Conservation (phyloP, 2,113 vertebrate species). For the Cheilinus undulatus region DNA sequence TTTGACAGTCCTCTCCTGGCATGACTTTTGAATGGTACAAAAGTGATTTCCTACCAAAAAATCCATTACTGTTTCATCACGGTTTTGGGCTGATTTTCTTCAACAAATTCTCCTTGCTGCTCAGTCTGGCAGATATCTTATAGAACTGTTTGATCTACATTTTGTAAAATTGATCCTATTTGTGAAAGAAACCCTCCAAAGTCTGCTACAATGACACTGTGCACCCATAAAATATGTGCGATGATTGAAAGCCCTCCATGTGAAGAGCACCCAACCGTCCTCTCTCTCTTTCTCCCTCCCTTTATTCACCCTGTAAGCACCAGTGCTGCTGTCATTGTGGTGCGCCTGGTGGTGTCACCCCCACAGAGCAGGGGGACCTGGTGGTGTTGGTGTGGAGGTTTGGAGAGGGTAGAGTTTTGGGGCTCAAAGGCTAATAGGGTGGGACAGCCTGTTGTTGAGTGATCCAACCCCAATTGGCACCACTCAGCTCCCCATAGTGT, state of each 20-base stretch:
- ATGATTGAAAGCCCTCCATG: slow-evolving; percentile 76
- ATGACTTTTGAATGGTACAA: too few relatives aligned
- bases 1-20: neutral
- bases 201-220: slow-evolving; percentile 49
- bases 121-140: too few relatives aligned
- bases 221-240: slow-evolving; percentile 72
- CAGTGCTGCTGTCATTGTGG: slow-evolving; percentile 70
- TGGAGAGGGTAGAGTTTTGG: slow-evolving; percentile 59
- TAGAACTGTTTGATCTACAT: neutral
- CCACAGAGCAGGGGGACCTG: slow-evolving; percentile 28
- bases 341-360: slow-evolving; percentile 71
- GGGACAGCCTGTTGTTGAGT: slow-evolving; percentile 76
- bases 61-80: too few relatives aligned
- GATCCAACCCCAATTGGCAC: slow-evolving; percentile 83
- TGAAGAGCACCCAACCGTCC: slow-evolving; percentile 68
- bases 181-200: slow-evolving; percentile 22
- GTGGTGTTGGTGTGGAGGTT: slow-evolving; percentile 16
- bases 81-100: too few relatives aligned
- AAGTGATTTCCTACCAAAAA: too few relatives aligned
- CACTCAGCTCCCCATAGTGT: slow-evolving; percentile 61
- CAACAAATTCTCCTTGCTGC: too few relatives aligned
- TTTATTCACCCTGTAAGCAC: slow-evolving; percentile 55
- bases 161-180: slow-evolving; percentile 28
- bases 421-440: slow-evolving; percentile 73
- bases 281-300: slow-evolving; percentile 27